Percentiles rank a stretch among this genome's conserved stretches.
These are phyloP conservation scores for Tenebrio molitor DNA, from an alignment of 1,140 invertebrate genomes.

Conservation along the genomic window DNA sequence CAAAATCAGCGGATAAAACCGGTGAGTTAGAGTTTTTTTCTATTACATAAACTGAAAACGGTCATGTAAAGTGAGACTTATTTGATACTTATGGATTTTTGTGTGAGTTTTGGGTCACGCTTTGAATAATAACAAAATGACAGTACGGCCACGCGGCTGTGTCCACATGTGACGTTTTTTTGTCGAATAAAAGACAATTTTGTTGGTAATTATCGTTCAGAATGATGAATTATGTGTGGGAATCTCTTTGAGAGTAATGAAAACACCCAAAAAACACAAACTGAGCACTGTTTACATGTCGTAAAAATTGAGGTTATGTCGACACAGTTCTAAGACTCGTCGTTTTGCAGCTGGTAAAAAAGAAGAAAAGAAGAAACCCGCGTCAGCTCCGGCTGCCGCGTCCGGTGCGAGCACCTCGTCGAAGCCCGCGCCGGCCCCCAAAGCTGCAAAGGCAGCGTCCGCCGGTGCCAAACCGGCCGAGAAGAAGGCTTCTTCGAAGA, in stretches of 20 bases:
- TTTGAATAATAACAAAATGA: too few relatives aligned
- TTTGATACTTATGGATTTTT: too few relatives aligned
- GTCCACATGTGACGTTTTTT: conserved; percentile 13
- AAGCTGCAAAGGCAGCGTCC: conserved; percentile 61
- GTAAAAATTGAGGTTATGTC: conserved; percentile 51
- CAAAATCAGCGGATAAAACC: conserved; percentile 75
- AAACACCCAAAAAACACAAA: conserved; percentile 47
- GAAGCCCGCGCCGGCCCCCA: conserved; percentile 53
- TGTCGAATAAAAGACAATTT: too few relatives aligned
- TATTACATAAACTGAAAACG: not conserved
- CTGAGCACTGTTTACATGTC: conserved; percentile 20
- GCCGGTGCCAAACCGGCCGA: conserved; percentile 1
- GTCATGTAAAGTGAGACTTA: too few relatives aligned
- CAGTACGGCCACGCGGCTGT: conserved; percentile 55
- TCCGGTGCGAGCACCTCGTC: conserved; percentile 16
- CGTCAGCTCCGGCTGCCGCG: conserved; percentile 61
- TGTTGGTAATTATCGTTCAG: too few relatives aligned
- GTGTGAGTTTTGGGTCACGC: too few relatives aligned
- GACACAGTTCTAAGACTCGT: conserved; percentile 44
- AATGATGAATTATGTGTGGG: conserved; percentile 58
- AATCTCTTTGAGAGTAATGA: conserved; percentile 58
- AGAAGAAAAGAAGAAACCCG: conserved; percentile 74
- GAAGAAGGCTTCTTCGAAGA: conserved; percentile 12
- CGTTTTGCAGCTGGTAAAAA: conserved; percentile 68
- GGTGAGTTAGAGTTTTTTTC: conserved; percentile 66